phyloP scores from a whole-genome alignment of 2,797 vertebrate species.

The Sylvia borin region DNA sequence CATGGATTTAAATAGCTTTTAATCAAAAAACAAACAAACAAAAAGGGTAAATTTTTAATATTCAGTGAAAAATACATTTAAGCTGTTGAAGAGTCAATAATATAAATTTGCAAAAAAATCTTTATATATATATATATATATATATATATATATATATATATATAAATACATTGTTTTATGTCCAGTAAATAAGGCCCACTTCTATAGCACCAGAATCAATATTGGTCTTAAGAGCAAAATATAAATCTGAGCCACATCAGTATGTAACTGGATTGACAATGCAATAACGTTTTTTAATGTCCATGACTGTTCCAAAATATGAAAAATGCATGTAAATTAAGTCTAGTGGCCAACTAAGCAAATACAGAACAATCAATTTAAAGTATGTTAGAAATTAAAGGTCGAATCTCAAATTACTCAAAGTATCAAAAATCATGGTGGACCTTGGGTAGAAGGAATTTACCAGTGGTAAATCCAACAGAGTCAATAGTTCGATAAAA shows the following conservation, averaged over 20 bases:
- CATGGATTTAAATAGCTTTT: background rate
- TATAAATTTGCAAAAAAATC: background rate
- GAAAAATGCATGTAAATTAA: background rate
- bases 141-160: too few species aligned
- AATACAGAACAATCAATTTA: background rate
- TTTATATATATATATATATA: background rate
- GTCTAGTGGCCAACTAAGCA: background rate
- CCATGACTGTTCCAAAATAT: background rate
- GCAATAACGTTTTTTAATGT: background rate
- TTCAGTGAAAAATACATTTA: background rate
- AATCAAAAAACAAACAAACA: background rate
- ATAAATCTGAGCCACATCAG: background rate
- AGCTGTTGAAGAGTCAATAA: background rate
- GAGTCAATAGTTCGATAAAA: background rate
- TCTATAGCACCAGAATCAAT: background rate
- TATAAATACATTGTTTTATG: background rate
- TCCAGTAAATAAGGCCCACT: background rate
- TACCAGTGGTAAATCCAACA: background rate
- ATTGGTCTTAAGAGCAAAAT: background rate
- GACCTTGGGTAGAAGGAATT: background rate
- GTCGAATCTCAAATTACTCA: background rate
- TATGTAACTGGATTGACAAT: background rate
- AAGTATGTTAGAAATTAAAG: slow-evolving; percentile 2
- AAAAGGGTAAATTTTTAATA: background rate
- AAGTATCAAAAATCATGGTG: background rate